Evolutionary conservation across 1,140 invertebrate species (phyloP).

Genomic region (Bombyx mandarina): DNA sequence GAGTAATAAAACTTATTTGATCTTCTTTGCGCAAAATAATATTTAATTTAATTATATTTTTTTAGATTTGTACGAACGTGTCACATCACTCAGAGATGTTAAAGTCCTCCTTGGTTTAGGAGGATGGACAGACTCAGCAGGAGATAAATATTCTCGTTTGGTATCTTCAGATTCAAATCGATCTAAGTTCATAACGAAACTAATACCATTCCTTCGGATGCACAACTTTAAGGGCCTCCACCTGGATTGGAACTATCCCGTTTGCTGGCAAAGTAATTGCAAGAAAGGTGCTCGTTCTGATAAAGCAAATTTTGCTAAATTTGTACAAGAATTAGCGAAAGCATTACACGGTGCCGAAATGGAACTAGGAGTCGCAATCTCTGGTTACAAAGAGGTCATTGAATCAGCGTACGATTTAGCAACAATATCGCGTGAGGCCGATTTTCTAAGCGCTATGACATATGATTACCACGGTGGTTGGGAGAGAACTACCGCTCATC

Average conservation of each 20-base stretch:
- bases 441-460: slow-evolving; percentile 90
- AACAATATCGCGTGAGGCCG: slow-evolving; percentile 76
- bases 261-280: slow-evolving; percentile 93
- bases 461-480: slow-evolving; percentile 92
- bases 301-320: slow-evolving; percentile 81
- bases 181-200: slow-evolving; percentile 78
- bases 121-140: slow-evolving; percentile 91
- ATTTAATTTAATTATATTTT: slow-evolving; percentile 7
- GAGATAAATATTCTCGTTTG: slow-evolving; percentile 86
- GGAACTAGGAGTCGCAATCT: slow-evolving; percentile 85
- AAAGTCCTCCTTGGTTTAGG: slow-evolving; percentile 85
- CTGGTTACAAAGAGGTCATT: slow-evolving; percentile 91
- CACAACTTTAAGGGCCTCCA: slow-evolving; percentile 87
- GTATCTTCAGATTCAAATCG: slow-evolving; percentile 76
- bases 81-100: slow-evolving; percentile 75
- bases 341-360: slow-evolving; percentile 81
- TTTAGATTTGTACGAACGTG: slow-evolving; percentile 78
- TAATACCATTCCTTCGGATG: slow-evolving; percentile 78
- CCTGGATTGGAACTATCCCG: slow-evolving; percentile 93
- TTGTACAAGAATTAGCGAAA: slow-evolving; percentile 82
- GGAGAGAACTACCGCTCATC: slow-evolving; percentile 85
- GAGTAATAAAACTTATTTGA: not conserved
- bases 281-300: slow-evolving; percentile 83
- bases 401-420: slow-evolving; percentile 85
- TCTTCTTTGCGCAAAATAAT: not conserved